Conservation (phyloP, 2,888 invertebrate genomes). For the Lithophane socia region DNA sequence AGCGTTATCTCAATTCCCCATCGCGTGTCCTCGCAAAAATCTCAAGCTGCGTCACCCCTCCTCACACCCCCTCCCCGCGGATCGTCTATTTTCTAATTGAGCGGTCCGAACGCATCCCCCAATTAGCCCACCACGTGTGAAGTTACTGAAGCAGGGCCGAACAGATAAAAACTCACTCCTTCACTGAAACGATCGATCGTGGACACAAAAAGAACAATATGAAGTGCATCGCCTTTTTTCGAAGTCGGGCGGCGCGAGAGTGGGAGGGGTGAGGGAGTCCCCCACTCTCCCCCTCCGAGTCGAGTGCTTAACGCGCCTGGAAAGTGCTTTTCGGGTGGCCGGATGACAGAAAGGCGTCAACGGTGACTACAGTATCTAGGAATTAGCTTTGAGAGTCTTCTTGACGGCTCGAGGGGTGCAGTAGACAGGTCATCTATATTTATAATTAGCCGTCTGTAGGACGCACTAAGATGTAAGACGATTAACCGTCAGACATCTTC, state of each 20-base stretch:
- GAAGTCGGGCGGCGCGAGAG: slow-evolving; percentile 80
- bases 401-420: slow-evolving; percentile 66
- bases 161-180: slow-evolving; percentile 88
- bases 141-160: slow-evolving; percentile 80
- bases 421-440: slow-evolving; percentile 61
- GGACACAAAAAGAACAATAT: slow-evolving; percentile 90
- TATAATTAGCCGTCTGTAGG: slow-evolving; percentile 50
- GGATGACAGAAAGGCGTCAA: slow-evolving; percentile 83
- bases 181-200: slow-evolving; percentile 89
- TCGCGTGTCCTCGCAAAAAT: slow-evolving; percentile 64
- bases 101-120: slow-evolving; percentile 75
- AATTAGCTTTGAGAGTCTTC: slow-evolving; percentile 77
- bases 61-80: background rate
- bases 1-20: slow-evolving; percentile 48
- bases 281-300: slow-evolving; percentile 71
- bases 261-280: slow-evolving; percentile 73
- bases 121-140: slow-evolving; percentile 87
- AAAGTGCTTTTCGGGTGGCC: slow-evolving; percentile 86
- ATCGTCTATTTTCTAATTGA: slow-evolving; percentile 78
- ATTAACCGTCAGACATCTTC: background rate
- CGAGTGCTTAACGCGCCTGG: slow-evolving; percentile 84
- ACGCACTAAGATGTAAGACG: slow-evolving; percentile 4
- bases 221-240: slow-evolving; percentile 90
- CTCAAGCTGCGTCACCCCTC: slow-evolving; percentile 43
- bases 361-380: slow-evolving; percentile 75